phyloP scores from a whole-genome alignment of 2,113 vertebrate species.

The Montifringilla adamsi region DNA sequence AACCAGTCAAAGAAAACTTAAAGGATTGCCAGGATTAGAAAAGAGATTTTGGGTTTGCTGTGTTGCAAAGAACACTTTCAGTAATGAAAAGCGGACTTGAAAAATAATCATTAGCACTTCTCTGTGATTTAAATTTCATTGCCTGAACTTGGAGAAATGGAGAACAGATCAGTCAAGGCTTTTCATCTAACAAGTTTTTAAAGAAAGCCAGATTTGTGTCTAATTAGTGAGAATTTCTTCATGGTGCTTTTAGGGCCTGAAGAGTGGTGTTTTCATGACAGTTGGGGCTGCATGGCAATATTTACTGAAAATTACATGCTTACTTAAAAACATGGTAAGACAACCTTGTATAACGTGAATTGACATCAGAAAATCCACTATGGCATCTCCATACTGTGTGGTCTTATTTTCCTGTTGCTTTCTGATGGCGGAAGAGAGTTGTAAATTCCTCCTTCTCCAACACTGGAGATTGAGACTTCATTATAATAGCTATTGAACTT shows the following conservation, averaged over 20 bases:
- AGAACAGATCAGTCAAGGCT: constrained; percentile 40
- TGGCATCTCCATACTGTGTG: background rate
- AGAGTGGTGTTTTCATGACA: background rate
- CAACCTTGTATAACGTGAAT: background rate
- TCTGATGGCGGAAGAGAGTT: background rate
- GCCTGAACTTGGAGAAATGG: background rate
- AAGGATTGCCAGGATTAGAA: background rate
- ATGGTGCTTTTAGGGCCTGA: background rate
- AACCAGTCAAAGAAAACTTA: background rate
- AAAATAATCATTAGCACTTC: constrained; percentile 49
- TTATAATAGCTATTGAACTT: background rate
- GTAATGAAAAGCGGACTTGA: constrained; percentile 41
- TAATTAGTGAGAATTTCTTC: constrained; percentile 28
- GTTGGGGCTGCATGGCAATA: background rate
- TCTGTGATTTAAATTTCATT: constrained; percentile 54
- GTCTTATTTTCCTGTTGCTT: background rate
- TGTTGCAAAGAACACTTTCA: background rate
- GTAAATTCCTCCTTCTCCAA: background rate
- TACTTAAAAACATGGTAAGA: background rate
- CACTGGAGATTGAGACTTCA: background rate
- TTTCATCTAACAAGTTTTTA: constrained; percentile 33
- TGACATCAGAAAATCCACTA: background rate
- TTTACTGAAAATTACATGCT: constrained; percentile 8
- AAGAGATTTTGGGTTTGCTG: background rate
- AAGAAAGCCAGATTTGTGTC: background rate